Evolutionary conservation across 2,797 vertebrate species (phyloP), one percentile per base, ranked within the genome.

Genomic region (Parauchenoglanis ngamensis): DNA sequence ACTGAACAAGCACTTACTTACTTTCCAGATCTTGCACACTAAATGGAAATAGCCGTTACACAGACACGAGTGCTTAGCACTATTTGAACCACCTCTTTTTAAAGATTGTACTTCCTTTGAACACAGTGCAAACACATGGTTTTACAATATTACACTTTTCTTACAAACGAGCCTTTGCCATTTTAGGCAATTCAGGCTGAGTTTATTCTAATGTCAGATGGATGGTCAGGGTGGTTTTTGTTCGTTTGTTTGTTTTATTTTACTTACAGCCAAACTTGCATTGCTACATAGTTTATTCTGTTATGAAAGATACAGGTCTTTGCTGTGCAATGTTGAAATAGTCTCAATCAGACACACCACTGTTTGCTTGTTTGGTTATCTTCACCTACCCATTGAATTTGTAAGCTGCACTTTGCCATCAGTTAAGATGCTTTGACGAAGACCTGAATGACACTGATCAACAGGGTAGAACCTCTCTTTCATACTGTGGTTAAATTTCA

Each of bases 351-450:
- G 4, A 77, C 70, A 76, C 1, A 35, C 57, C 77, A 35, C 56
- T 67, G 49, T 84, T 86, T 77, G 54, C 68, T 61, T 78, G n/a
- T 87, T 90, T 88, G 87, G 88, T 91, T 92, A 91, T 84, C 84
- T 86, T 92, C 52, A 86, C 82, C 79, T 90, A 87, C 85, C 84
- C 49, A 61, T 88, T 87, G 80, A 80, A 88, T 81, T 88, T 75
- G 89, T 87, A 85, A 87, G 79, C 84, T 89, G 89, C 87, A 90
- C 86, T 89, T 88, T 90, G 84, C 75, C 76, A 76, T 76, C 54
- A 83, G 19, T 83, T 87, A 31, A 73, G 79, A 46, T 76, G 35
- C 52, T 72, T 86, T 83, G 54, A 86, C 31, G 25, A 84, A 77
- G 40, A 35, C 68, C 44, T 67, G 59, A 67, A 46, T 86, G 75